Percentiles rank a stretch among this genome's conserved stretches.
phyloP scores from a whole-genome alignment of 2,888 invertebrate genomes.

The Gymnoscelis rufifasciata region DNA sequence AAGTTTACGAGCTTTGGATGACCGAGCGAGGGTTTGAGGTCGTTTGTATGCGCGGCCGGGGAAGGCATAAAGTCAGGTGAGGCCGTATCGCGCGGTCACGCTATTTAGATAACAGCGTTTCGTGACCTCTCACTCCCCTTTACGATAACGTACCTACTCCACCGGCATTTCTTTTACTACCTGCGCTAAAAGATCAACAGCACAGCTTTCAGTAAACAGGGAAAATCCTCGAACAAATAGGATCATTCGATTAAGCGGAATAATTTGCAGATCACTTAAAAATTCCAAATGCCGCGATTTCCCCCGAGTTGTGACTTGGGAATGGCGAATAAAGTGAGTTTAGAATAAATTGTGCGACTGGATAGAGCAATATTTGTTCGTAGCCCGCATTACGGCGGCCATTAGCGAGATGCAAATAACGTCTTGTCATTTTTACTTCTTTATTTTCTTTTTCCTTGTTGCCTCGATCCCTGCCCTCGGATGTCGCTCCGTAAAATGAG shows the following conservation, averaged over 20 bases:
- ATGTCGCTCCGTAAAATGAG: slow-evolving; percentile 35
- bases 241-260: slow-evolving; percentile 72
- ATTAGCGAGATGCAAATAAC: slow-evolving; percentile 79
- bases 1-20: slow-evolving; percentile 57
- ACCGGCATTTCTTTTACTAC: slow-evolving; percentile 38
- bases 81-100: slow-evolving; percentile 69
- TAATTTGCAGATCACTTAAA: slow-evolving; percentile 74
- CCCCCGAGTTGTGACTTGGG: slow-evolving; percentile 63
- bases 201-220: slow-evolving; percentile 39
- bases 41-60: slow-evolving; percentile 70
- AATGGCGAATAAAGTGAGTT: slow-evolving; percentile 71
- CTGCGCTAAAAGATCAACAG: slow-evolving; percentile 17
- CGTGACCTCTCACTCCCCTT: slow-evolving; percentile 53
- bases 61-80: slow-evolving; percentile 73
- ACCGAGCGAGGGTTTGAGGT: slow-evolving; percentile 52
- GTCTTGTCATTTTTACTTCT: slow-evolving; percentile 78
- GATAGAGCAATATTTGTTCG: slow-evolving; percentile 79
- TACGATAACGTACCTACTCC: slow-evolving; percentile 51
- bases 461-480: slow-evolving; percentile 40
- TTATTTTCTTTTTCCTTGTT: slow-evolving; percentile 54
- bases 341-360: slow-evolving; percentile 76
- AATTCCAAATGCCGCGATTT: slow-evolving; percentile 69
- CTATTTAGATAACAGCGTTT: slow-evolving; percentile 73
- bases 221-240: slow-evolving; percentile 59
- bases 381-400: slow-evolving; percentile 75